Percentiles rank a stretch among this genome's conserved stretches.
phyloP scores from a whole-genome alignment of 2,797 vertebrate genomes.

The Knipowitschia caucasica region DNA sequence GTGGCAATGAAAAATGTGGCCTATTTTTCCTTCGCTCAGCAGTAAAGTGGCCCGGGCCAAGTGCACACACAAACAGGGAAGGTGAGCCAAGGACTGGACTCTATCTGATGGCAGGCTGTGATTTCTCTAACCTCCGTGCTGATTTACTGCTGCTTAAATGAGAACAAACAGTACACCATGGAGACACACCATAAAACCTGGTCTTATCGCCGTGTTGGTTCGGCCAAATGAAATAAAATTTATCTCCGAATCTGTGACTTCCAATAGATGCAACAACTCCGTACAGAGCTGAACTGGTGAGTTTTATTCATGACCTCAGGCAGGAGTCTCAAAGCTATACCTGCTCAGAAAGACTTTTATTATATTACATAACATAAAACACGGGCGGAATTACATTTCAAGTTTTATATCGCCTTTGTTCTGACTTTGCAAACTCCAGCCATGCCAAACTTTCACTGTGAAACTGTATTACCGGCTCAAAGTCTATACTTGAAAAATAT shows the following conservation, averaged over 20 bases:
- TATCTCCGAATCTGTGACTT: conserved; percentile 43
- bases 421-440: conserved; percentile 2
- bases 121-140: conserved; percentile 46
- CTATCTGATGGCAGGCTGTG: conserved; percentile 45
- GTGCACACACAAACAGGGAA: conserved; percentile 30
- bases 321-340: conserved; percentile 1
- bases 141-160: conserved; percentile 56
- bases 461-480: conserved; percentile 7
- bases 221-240: conserved; percentile 47
- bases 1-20: background rate
- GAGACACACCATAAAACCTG: conserved; percentile 32
- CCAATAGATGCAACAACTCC: conserved; percentile 25
- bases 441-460: conserved; percentile 8
- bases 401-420: conserved; percentile 4
- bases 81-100: conserved; percentile 51
- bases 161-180: conserved; percentile 28
- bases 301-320: background rate
- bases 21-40: background rate
- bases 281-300: conserved; percentile 17
- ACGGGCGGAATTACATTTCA: background rate
- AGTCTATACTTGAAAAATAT: too few species aligned
- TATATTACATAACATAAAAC: background rate
- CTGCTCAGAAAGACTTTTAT: conserved; percentile 4
- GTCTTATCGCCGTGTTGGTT: conserved; percentile 28
- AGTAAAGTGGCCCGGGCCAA: conserved; percentile 17